A percentile compares a stretch with the other conserved stretches of the same genome.
Conservation (phyloP, 2,888 invertebrate genomes). For the Drosophila greeni region DNA sequence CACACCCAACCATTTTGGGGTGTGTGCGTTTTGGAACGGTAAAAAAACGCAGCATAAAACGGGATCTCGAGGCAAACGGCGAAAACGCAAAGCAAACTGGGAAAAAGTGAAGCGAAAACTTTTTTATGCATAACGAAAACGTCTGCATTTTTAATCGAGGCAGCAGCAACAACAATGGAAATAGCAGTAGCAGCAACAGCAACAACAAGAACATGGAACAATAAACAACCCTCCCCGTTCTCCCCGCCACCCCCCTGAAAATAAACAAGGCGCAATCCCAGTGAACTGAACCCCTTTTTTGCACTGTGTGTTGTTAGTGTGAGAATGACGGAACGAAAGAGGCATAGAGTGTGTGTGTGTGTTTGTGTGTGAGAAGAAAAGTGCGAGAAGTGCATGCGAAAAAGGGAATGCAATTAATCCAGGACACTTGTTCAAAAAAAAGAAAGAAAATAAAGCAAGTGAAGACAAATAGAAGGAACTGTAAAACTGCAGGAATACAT, state of each 20-base stretch:
- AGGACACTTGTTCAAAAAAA: slow-evolving; percentile 33
- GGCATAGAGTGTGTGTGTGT: slow-evolving; percentile 13
- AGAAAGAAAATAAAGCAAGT: background rate
- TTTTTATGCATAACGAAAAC: slow-evolving; percentile 53
- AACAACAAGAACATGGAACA: slow-evolving; percentile 35
- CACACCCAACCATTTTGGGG: slow-evolving; percentile 1
- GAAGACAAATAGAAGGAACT: background rate
- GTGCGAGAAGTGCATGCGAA: slow-evolving; percentile 29
- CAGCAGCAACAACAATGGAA: slow-evolving; percentile 59
- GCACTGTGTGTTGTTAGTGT: slow-evolving; percentile 26
- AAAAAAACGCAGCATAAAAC: slow-evolving; percentile 40
- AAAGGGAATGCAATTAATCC: slow-evolving; percentile 28
- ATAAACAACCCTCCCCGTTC: slow-evolving; percentile 57
- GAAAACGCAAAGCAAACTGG: slow-evolving; percentile 27
- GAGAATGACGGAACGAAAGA: slow-evolving; percentile 11
- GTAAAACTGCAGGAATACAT: background rate
- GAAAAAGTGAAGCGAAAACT: slow-evolving; percentile 41
- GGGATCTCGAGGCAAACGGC: slow-evolving; percentile 15
- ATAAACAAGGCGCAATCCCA: slow-evolving; percentile 36
- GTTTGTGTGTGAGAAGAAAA: slow-evolving; percentile 12
- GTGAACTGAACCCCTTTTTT: slow-evolving; percentile 53
- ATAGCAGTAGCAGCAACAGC: slow-evolving; percentile 22
- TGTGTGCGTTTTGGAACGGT: slow-evolving; percentile 40
- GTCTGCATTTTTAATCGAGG: slow-evolving; percentile 66
- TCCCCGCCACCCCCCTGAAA: slow-evolving; percentile 40